Conservation (phyloP, 1,140 invertebrate genomes). For the Mesaphorura yosii region DNA sequence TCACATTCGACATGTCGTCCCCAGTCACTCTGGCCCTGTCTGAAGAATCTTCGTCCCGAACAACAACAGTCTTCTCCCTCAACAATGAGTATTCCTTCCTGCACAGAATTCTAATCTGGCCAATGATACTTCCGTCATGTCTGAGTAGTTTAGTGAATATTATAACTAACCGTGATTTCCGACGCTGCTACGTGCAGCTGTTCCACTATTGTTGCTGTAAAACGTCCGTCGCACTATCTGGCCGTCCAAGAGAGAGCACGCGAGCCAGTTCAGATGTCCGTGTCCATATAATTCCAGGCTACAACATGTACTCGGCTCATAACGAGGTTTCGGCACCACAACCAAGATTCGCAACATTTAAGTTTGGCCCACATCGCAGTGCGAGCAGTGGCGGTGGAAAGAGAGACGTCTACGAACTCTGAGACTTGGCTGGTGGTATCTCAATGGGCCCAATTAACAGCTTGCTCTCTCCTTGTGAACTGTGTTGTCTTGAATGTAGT, state of each 20-base stretch:
- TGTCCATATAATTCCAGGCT: slow-evolving; percentile 63
- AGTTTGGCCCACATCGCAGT: slow-evolving; percentile 20
- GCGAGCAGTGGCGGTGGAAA: too few relatives aligned
- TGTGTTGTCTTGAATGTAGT: too few relatives aligned
- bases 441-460: too few relatives aligned
- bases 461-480: too few relatives aligned
- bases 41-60: not conserved
- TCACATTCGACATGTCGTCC: not conserved
- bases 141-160: slow-evolving; percentile 28
- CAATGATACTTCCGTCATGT: slow-evolving; percentile 28
- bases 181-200: slow-evolving; percentile 58
- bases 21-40: not conserved
- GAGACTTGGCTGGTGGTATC: too few relatives aligned
- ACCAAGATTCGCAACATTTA: slow-evolving; percentile 23
- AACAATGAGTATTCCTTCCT: slow-evolving; percentile 8
- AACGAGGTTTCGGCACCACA: slow-evolving; percentile 23
- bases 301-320: slow-evolving; percentile 54
- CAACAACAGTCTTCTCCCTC: not conserved
- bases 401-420: slow-evolving; percentile 31
- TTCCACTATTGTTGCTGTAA: slow-evolving; percentile 76
- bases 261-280: slow-evolving; percentile 48
- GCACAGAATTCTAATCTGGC: slow-evolving; percentile 26
- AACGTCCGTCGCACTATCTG: slow-evolving; percentile 56
- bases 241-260: slow-evolving; percentile 46
- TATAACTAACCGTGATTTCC: slow-evolving; percentile 28